Evolutionary conservation across 2,888 invertebrate species (phyloP).

Genomic region (Athalia circularis): DNA sequence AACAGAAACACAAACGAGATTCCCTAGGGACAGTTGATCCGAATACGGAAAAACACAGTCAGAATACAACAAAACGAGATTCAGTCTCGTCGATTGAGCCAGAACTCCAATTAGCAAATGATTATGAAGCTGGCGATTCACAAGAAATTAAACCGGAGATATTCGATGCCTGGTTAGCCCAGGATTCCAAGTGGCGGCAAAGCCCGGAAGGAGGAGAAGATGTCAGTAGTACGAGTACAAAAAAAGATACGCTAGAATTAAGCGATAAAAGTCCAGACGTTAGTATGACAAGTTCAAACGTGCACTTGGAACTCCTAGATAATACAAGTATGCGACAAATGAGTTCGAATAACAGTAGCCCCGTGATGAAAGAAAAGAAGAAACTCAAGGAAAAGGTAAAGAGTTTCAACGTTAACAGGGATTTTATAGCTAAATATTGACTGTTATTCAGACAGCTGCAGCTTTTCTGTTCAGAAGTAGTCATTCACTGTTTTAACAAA

Average conservation of each 20-base stretch:
- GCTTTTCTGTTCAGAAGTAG: too few species aligned
- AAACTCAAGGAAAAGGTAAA: slow-evolving; percentile 70
- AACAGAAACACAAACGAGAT: slow-evolving; percentile 68
- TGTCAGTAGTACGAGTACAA: slow-evolving; percentile 75
- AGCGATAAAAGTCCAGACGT: slow-evolving; percentile 72
- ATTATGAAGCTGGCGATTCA: slow-evolving; percentile 60
- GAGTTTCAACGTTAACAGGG: too few species aligned
- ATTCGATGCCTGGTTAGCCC: slow-evolving; percentile 79
- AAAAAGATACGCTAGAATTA: slow-evolving; percentile 74
- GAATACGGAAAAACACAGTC: slow-evolving; percentile 54
- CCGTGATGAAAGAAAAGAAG: slow-evolving; percentile 70
- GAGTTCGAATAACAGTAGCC: slow-evolving; percentile 70
- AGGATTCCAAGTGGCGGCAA: slow-evolving; percentile 82
- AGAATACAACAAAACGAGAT: slow-evolving; percentile 63
- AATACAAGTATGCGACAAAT: slow-evolving; percentile 66
- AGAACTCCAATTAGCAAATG: slow-evolving; percentile 64
- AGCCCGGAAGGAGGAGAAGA: slow-evolving; percentile 85
- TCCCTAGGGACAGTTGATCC: slow-evolving; percentile 60
- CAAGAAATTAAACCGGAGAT: slow-evolving; percentile 73
- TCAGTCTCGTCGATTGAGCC: slow-evolving; percentile 69
- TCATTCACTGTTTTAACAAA: too few species aligned
- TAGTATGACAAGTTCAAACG: slow-evolving; percentile 77
- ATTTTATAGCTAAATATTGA: too few species aligned
- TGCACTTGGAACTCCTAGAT: slow-evolving; percentile 75
- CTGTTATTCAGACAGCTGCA: too few species aligned